Evolutionary conservation across 2,113 vertebrate species (phyloP).

Genomic region (Equus quagga): DNA sequence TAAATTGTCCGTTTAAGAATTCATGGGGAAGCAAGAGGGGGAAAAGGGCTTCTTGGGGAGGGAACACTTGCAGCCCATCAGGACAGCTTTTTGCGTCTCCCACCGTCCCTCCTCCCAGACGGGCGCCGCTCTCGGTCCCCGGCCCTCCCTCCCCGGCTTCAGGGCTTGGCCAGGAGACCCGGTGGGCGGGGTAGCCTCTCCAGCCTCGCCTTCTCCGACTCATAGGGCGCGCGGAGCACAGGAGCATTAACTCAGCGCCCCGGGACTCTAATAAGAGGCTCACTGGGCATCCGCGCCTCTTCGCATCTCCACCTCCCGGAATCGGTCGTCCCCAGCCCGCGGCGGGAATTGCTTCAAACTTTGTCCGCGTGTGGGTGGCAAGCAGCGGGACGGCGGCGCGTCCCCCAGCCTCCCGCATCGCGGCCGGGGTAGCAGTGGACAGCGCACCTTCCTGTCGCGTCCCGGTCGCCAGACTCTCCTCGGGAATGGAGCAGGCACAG

Average conservation of each 20-base stretch:
- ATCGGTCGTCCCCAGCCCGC: accelerated
- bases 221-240: accelerated
- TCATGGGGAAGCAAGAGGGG: background rate
- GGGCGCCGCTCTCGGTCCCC: background rate
- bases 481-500: constrained; percentile 84
- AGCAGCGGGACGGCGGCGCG: background rate
- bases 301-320: background rate
- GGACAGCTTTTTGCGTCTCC: background rate
- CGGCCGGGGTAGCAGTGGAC: background rate
- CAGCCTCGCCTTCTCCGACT: background rate
- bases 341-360: background rate
- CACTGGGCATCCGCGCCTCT: background rate
- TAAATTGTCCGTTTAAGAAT: background rate
- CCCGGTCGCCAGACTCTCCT: background rate
- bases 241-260: background rate
- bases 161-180: accelerated
- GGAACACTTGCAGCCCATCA: background rate
- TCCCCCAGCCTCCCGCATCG: accelerated
- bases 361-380: background rate
- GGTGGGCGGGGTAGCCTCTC: constrained; percentile 62
- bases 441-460: background rate
- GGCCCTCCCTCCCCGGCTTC: background rate
- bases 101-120: background rate
- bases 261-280: background rate
- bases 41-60: no score